Evolutionary conservation across 1,140 invertebrate species (phyloP).

Genomic region (Tetranychus cinnabarinus): DNA sequence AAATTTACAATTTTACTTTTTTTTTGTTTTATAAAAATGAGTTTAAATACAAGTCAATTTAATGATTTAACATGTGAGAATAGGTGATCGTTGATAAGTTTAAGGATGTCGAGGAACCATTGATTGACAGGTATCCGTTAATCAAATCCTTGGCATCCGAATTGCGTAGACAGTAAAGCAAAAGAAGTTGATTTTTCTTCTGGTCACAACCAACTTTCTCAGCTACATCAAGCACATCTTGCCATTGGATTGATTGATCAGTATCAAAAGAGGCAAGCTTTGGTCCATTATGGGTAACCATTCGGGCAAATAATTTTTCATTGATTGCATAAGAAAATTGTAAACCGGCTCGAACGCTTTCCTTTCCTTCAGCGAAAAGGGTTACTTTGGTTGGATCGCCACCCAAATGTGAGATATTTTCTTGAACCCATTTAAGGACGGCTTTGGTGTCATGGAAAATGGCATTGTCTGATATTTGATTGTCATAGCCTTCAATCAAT

Average conservation of each 20-base stretch:
- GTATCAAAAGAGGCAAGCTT: background rate
- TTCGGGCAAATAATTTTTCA: background rate
- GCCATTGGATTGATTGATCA: background rate
- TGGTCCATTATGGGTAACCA: background rate
- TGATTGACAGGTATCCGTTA: background rate
- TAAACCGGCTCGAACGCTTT: background rate
- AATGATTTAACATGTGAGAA: too few species aligned
- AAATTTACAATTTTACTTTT: too few species aligned
- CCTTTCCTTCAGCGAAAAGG: slow-evolving; percentile 19
- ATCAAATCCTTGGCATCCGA: background rate
- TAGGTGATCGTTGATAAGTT: too few species aligned
- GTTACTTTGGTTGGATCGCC: slow-evolving; percentile 39
- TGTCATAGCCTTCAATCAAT: slow-evolving; percentile 30
- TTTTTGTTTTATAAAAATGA: too few species aligned
- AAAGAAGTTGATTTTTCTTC: background rate
- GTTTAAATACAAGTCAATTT: too few species aligned
- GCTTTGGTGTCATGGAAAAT: background rate
- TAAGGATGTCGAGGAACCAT: too few species aligned
- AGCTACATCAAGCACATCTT: background rate
- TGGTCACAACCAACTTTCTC: background rate
- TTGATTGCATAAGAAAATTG: background rate
- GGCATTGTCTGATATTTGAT: background rate
- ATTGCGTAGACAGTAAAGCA: background rate
- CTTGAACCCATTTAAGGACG: slow-evolving; percentile 28
- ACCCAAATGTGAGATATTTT: slow-evolving; percentile 51